Percentiles rank a stretch among this genome's conserved stretches.
Evolutionary conservation across 2,888 invertebrate species (phyloP).

Genomic region (Odontocolon sp.): DNA sequence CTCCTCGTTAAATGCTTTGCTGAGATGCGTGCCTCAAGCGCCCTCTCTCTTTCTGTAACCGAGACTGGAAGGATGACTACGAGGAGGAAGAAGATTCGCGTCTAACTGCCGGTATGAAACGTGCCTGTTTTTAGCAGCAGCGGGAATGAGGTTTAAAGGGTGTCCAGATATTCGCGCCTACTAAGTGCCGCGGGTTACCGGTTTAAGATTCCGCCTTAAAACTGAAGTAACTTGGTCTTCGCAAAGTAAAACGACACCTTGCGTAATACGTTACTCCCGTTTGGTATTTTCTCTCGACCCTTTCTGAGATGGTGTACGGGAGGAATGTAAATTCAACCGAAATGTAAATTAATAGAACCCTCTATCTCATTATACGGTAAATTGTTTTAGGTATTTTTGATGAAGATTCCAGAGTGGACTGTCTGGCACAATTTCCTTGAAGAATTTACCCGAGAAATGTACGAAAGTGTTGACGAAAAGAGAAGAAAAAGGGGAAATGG

Average conservation of each 20-base stretch:
- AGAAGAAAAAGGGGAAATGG: not conserved
- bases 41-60: not conserved
- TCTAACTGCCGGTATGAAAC: slow-evolving; percentile 1
- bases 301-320: not conserved
- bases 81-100: not conserved
- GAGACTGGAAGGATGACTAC: not conserved
- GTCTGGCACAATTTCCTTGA: not conserved
- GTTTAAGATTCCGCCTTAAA: no score
- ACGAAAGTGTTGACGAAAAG: not conserved
- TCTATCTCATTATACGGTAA: not conserved
- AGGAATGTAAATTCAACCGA: slow-evolving; percentile 10
- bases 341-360: not conserved
- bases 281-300: not conserved
- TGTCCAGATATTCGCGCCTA: no score
- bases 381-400: not conserved
- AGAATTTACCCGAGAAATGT: not conserved
- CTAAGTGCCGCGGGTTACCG: no score
- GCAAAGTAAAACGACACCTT: no score
- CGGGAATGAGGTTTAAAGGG: not conserved
- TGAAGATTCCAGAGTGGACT: not conserved
- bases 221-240: no score
- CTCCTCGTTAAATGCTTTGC: slow-evolving; percentile 71
- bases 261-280: not conserved
- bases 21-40: not conserved
- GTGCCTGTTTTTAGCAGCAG: not conserved